Percentiles rank a stretch among this genome's conserved stretches.
These are phyloP conservation scores for Rotaria macrura DNA, from an alignment of 2,888 invertebrate genomes.

Conservation along the genomic window DNA sequence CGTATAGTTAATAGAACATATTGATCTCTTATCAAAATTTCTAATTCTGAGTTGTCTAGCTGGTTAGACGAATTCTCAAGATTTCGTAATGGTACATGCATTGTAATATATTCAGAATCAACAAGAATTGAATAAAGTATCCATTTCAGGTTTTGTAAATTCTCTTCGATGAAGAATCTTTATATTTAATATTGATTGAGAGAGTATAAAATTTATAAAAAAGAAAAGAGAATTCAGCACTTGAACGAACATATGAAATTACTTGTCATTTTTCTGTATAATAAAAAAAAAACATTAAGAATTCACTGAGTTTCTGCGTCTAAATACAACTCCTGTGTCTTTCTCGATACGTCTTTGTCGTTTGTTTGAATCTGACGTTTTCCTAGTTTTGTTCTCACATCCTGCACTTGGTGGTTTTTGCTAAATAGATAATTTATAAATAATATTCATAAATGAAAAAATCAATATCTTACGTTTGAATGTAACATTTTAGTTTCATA, in stretches of 20 bases:
- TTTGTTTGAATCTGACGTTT: background rate
- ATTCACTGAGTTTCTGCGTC: background rate
- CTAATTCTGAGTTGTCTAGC: too few species aligned
- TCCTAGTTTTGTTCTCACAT: background rate
- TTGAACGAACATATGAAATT: too few species aligned
- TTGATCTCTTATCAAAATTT: too few species aligned
- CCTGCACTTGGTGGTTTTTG: background rate
- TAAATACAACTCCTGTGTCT: slow-evolving; percentile 1
- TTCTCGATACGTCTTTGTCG: background rate
- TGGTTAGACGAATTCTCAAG: too few species aligned
- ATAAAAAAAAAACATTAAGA: background rate
- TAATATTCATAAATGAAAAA: too few species aligned
- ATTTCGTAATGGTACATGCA: too few species aligned
- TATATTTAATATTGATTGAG: background rate
- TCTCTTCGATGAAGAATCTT: too few species aligned
- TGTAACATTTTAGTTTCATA: background rate
- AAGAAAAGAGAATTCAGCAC: background rate
- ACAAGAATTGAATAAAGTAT: too few species aligned
- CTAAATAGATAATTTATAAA: background rate
- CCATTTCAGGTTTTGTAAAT: too few species aligned
- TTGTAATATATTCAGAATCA: too few species aligned
- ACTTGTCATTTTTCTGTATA: background rate
- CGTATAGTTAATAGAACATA: too few species aligned
- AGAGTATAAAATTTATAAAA: background rate
- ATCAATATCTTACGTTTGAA: background rate